Conservation (phyloP, 2,888 invertebrate species). For the Leucozona laternaria region DNA sequence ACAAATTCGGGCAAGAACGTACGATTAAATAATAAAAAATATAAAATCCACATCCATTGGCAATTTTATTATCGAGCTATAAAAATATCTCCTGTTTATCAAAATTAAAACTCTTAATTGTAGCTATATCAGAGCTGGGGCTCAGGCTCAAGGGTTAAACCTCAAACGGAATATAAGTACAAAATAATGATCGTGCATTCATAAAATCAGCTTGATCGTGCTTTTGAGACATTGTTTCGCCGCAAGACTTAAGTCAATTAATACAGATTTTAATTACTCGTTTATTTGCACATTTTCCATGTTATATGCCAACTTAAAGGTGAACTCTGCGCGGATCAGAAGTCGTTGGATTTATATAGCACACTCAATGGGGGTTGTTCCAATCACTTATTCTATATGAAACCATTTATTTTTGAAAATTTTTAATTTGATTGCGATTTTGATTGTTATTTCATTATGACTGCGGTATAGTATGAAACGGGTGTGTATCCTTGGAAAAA, state of each 20-base stretch:
- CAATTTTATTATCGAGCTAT: conserved; percentile 60
- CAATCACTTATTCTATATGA: conserved; percentile 64
- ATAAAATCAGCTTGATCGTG: conserved; percentile 60
- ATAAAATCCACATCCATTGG: conserved; percentile 61
- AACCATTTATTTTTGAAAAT: conserved; percentile 50
- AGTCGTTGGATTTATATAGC: conserved; percentile 46
- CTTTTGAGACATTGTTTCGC: conserved; percentile 70
- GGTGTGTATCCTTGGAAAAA: conserved; percentile 25
- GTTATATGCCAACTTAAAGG: conserved; percentile 39
- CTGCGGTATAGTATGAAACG: conserved; percentile 35
- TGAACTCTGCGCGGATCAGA: conserved; percentile 29
- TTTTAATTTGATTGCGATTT: conserved; percentile 73
- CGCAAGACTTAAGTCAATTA: conserved; percentile 68
- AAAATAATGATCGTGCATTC: conserved; percentile 53
- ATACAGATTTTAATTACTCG: conserved; percentile 70
- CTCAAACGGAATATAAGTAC: conserved; percentile 42
- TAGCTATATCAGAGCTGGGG: background rate
- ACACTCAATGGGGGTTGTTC: conserved; percentile 43
- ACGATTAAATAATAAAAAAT: conserved; percentile 21
- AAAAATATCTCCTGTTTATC: conserved; percentile 45
- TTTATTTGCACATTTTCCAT: conserved; percentile 68
- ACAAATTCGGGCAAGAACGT: background rate
- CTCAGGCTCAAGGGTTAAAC: conserved; percentile 1
- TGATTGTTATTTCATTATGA: conserved; percentile 71
- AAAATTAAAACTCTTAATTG: conserved; percentile 57